Evolutionary conservation across 2,888 invertebrate species (phyloP).

Genomic region (Drosophila incognita): DNA sequence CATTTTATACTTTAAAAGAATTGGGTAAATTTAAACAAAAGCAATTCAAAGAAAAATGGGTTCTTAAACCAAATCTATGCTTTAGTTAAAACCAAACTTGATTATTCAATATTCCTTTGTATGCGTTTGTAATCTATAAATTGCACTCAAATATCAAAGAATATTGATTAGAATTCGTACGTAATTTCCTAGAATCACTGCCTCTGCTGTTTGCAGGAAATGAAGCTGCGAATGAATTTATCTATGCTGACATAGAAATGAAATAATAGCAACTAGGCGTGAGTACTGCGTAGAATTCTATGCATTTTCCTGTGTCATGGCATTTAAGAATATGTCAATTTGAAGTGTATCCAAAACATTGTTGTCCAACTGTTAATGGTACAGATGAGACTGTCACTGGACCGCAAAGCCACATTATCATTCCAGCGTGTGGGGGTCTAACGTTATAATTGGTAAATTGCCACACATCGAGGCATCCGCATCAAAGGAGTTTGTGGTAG

Average conservation of each 20-base stretch:
- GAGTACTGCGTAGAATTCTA: conserved; percentile 14
- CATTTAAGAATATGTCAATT: conserved; percentile 58
- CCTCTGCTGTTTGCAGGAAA: not conserved
- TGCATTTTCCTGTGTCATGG: conserved; percentile 19
- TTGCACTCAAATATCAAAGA: not conserved
- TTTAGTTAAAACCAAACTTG: not conserved
- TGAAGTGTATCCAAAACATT: conserved; percentile 10
- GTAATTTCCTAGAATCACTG: conserved; percentile 11
- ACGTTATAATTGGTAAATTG: conserved; percentile 59
- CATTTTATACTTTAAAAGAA: not conserved
- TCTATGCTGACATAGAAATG: not conserved
- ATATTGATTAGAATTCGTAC: not conserved
- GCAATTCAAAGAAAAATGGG: not conserved
- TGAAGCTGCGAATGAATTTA: conserved; percentile 34
- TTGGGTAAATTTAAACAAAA: not conserved
- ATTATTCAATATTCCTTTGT: not conserved
- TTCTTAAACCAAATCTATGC: not conserved
- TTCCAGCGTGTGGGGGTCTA: conserved; percentile 52
- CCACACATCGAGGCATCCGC: conserved; percentile 15
- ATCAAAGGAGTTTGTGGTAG: conserved; percentile 24
- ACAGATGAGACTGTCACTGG: not conserved
- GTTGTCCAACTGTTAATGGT: not conserved
- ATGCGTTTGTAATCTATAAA: not conserved
- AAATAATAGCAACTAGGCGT: not conserved
- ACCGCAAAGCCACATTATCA: conserved; percentile 18